phyloP scores from a whole-genome alignment of 2,797 vertebrate genomes.

The Acrocephalus scirpaceus region DNA sequence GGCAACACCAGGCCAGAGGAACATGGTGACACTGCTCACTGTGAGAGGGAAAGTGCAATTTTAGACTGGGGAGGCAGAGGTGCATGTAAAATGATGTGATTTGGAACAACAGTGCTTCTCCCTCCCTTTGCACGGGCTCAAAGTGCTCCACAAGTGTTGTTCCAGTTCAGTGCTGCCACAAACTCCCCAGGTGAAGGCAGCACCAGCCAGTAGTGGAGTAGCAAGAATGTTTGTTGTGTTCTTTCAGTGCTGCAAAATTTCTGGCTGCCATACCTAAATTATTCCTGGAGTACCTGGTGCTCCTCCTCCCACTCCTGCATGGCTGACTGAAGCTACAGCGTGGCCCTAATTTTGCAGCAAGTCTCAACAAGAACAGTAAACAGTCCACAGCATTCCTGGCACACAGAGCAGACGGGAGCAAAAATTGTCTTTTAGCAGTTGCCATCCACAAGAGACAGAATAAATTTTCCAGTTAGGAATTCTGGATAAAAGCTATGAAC shows the following conservation, averaged over 20 bases:
- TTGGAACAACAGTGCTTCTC: background rate
- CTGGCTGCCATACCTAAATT: background rate
- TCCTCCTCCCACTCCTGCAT: slow-evolving; percentile 11
- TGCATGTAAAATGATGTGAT: background rate
- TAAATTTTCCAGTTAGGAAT: background rate
- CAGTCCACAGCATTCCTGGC: slow-evolving; percentile 19
- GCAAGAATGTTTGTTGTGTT: background rate
- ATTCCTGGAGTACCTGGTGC: slow-evolving; percentile 47
- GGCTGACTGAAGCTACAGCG: background rate
- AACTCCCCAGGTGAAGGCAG: slow-evolving; percentile 7
- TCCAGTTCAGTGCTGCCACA: background rate
- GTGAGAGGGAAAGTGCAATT: background rate
- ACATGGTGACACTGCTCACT: background rate
- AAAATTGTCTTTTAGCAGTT: background rate
- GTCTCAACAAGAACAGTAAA: slow-evolving; percentile 30
- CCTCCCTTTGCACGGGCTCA: background rate
- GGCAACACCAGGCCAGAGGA: background rate
- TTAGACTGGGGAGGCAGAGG: background rate
- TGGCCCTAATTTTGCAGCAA: slow-evolving; percentile 2
- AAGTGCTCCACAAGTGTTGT: background rate
- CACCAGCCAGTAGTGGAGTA: background rate
- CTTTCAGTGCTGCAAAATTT: background rate
- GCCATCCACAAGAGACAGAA: background rate
- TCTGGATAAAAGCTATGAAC: background rate
- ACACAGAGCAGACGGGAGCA: background rate